These are phyloP conservation scores for Corythoichthys intestinalis DNA, from an alignment of 2,113 vertebrate genomes.

Conservation along the genomic window DNA sequence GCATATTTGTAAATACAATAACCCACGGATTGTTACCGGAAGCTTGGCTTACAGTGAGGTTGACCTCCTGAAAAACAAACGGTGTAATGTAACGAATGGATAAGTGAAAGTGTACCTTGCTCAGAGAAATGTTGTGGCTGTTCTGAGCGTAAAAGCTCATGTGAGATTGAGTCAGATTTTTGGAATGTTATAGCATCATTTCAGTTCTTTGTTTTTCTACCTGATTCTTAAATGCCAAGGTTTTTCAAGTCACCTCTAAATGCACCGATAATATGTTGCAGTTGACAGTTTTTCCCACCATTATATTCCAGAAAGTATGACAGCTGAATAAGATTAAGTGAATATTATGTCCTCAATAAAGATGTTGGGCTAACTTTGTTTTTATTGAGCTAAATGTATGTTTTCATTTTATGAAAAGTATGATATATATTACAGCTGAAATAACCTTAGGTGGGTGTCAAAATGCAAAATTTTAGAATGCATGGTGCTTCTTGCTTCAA, in stretches of 20 bases:
- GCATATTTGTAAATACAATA: slow-evolving; percentile 44
- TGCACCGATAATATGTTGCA: no score
- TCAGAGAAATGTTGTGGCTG: background rate
- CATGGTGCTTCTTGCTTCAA: no score
- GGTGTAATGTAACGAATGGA: background rate
- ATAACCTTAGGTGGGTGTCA: no score
- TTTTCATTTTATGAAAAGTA: background rate
- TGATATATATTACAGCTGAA: background rate
- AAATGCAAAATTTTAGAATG: no score
- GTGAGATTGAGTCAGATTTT: background rate
- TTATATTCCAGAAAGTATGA: background rate
- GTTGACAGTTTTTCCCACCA: no score
- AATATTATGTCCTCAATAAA: background rate
- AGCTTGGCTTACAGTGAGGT: background rate
- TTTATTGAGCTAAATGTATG: background rate
- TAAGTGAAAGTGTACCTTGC: background rate
- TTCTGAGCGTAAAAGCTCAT: background rate
- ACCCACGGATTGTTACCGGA: background rate
- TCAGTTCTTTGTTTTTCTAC: background rate
- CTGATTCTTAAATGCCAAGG: background rate
- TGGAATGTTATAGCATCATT: background rate
- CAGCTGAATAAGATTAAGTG: background rate
- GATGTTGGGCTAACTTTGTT: background rate
- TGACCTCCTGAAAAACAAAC: background rate
- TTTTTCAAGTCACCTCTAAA: background rate